Conservation (phyloP, 2,113 vertebrate genomes). For the Vulpes lagopus region DNA sequence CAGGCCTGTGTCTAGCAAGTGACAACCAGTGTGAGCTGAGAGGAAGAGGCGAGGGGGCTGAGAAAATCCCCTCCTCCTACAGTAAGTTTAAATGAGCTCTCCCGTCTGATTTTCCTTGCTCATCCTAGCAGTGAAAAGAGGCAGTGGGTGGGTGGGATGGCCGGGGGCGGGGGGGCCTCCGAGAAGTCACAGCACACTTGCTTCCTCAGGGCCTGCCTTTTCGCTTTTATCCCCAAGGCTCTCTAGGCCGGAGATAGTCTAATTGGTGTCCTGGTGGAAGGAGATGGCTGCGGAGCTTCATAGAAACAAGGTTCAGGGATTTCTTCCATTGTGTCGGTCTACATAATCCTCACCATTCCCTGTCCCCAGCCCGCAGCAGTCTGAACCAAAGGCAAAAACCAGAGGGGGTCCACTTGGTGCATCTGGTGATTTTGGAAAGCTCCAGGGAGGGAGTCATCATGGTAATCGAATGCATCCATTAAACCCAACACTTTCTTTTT, state of each 20-base stretch:
- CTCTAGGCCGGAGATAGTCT: constrained; percentile 79
- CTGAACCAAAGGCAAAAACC: constrained; percentile 84
- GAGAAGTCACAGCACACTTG: background rate
- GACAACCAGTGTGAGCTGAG: background rate
- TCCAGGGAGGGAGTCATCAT: constrained; percentile 75
- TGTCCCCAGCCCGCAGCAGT: constrained; percentile 67
- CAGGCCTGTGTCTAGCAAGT: background rate
- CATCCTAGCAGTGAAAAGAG: constrained; percentile 58
- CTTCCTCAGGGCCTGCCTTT: constrained; percentile 59
- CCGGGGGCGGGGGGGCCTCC: constrained; percentile 32
- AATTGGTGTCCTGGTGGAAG: constrained; percentile 86
- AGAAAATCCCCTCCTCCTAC: background rate
- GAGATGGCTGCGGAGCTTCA: constrained; percentile 80
- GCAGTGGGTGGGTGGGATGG: background rate
- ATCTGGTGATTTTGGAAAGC: constrained; percentile 83
- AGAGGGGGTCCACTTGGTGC: constrained; percentile 80
- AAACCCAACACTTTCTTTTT: constrained; percentile 70
- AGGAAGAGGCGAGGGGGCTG: background rate
- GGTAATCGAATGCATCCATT: constrained; percentile 78
- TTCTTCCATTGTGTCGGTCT: constrained; percentile 80
- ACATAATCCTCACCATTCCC: constrained; percentile 82
- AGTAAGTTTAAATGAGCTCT: constrained; percentile 40
- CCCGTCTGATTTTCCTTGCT: constrained; percentile 59
- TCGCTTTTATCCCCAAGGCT: constrained; percentile 78
- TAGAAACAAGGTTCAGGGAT: constrained; percentile 73